Base-by-base conservation (phyloP, 2,113 vertebrate genomes). In the Pseudolaguvia tuberculata region DNA sequence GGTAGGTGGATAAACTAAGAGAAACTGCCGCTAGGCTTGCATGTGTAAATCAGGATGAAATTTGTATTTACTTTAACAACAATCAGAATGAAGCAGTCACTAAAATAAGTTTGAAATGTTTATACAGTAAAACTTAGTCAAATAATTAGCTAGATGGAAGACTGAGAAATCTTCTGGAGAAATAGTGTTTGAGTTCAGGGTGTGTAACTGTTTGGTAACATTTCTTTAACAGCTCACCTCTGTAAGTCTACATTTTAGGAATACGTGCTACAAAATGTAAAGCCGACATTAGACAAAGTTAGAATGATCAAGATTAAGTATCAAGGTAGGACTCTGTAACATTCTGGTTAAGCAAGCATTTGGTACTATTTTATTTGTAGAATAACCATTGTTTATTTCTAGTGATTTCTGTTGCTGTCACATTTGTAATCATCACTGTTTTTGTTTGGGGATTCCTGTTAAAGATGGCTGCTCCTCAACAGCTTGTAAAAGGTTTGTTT, bases 381-480 rank as follows among this genome's bases (percentile, higher is more conserved):
- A 23, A 20, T 17, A n/a, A 18, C 7, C 35, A 18, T 45, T 48
- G 27, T 63, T 13, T 68, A 20, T 76, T 68, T 73, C 31, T 78
- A 90, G 87, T 10, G 39, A 0, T 45, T 74, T 21, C 73, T 17
- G 55, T 18, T 39, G 0, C 80, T 13, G 9, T 47, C 31, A 68
- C 39, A 65, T 21, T 77, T 27, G 27, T 71, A 66, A 6, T 85
- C 48, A 23, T 80, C 59, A 3, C 87, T 5, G 13, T 88, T 9
- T 13, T 88, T 45, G 69, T 77, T 9, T 86, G 74, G 83, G 5
- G 2, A 21, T 10, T 86, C 45, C 23, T 57, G 35, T 58, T 66
- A 25, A 72, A 72, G 53, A 47, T 62, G 7, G 65, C 56, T 53
- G 52, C 74, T 45, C 27, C 72, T 31, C 25, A 80, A 55, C 39